Percentiles rank a stretch among this genome's conserved stretches.
phyloP scores from a whole-genome alignment of 2,797 vertebrate genomes.

The Astyanax mexicanus region DNA sequence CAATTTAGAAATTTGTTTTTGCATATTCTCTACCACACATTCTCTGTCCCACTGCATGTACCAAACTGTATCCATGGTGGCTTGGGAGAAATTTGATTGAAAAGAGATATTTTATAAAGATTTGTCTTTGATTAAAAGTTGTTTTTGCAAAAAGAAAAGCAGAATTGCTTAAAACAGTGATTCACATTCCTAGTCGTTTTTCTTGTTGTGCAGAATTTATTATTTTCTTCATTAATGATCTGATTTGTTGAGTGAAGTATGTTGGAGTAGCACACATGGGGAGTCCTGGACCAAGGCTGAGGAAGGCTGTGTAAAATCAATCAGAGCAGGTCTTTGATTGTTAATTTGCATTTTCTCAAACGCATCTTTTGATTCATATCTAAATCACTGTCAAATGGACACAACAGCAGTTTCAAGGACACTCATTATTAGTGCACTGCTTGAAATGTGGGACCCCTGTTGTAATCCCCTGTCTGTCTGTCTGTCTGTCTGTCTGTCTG shows the following conservation, averaged over 20 bases:
- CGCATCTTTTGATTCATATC: neutral
- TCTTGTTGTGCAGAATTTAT: neutral
- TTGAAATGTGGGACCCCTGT: neutral
- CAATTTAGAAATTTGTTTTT: too few species aligned
- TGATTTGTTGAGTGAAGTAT: neutral
- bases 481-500: neutral
- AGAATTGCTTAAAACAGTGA: neutral
- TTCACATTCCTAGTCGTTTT: neutral
- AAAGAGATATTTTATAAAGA: too few species aligned
- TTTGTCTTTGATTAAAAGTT: too few species aligned
- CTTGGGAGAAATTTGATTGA: too few species aligned
- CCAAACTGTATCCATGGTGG: too few species aligned
- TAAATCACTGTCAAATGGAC: conserved; percentile 3
- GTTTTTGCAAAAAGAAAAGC: too few species aligned
- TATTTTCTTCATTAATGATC: neutral
- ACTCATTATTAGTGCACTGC: conserved; percentile 2
- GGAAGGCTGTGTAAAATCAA: neutral
- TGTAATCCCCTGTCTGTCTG: neutral
- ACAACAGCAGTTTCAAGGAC: conserved; percentile 1
- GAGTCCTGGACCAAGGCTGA: neutral
- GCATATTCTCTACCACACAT: too few species aligned
- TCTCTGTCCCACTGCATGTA: too few species aligned
- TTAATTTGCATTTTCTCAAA: conserved; percentile 17
- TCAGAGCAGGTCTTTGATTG: conserved; percentile 9
- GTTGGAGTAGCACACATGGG: neutral